Base-by-base conservation (phyloP, 2,888 invertebrate genomes). In the Brachypterus glaber region DNA sequence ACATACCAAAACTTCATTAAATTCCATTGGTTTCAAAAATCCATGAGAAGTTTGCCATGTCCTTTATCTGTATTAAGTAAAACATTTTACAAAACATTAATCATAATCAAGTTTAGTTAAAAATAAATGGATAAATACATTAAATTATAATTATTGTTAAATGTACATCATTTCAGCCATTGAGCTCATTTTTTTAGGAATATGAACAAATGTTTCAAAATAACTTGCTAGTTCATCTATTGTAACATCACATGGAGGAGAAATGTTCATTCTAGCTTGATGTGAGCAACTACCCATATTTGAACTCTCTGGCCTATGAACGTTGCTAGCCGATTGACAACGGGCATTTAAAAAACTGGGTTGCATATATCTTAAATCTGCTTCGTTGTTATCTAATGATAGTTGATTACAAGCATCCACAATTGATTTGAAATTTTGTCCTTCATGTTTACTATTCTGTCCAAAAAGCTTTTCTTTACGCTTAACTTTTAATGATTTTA, bases 111-210 rank as follows among this genome's bases (percentile, higher is more conserved):
- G n/a, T n/a, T n/a, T n/a, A n/a, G n/a, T n/a, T n/a, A n/a, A n/a
- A n/a, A n/a, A n/a, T n/a, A n/a, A n/a, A n/a, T n/a, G n/a, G n/a
- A n/a, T n/a, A n/a, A n/a, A n/a, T n/a, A n/a, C n/a, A n/a, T n/a
- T n/a, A n/a, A n/a, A n/a, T n/a, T n/a, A n/a, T n/a, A n/a, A n/a
- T n/a, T n/a, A n/a, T n/a, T n/a, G n/a, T 76, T 74, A 88, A 68
- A 90, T 92, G 63, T 95, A 95, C 93, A 93, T 95, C 91, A 92
- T 92, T 72, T 93, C 92, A 41, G 93, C 93, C 93, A 93, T 93
- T 40, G 83, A 79, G 32, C 92, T 92, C 93, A 95, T 95, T 66
- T 95, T 93, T 68, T 91, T 91, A 49, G 93, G 93, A 72, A 95
- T 92, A 73, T 93, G 87, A 50, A 93, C 88, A 69, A 88, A 81